Evolutionary conservation across 30 jellyfish, hydroid and myxozoan genomes (phyloP).

Genomic region (Aurelia aurita): DNA sequence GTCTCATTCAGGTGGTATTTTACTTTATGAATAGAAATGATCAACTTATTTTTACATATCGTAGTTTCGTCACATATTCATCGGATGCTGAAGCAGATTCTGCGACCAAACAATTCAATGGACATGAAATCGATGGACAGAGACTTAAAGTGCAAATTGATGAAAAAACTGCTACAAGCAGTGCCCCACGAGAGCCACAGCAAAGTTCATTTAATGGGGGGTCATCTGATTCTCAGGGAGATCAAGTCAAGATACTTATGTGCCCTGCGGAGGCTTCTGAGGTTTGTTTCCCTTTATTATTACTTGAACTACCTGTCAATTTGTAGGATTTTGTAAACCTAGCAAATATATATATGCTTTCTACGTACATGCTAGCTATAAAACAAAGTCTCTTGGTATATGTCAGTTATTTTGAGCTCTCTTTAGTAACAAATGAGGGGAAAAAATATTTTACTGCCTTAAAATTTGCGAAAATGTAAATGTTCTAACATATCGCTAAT

Average conservation of each 20-base stretch:
- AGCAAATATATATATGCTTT: too few species aligned
- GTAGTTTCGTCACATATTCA: conserved; percentile 44
- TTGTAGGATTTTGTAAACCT: too few species aligned
- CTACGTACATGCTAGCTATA: too few species aligned
- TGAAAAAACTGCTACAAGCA: not conserved
- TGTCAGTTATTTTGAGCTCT: too few species aligned
- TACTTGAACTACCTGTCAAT: too few species aligned
- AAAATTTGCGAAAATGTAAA: too few species aligned
- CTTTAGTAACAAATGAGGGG: too few species aligned
- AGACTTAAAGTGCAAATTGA: conserved; percentile 19
- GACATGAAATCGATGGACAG: conserved; percentile 40
- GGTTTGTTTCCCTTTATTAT: conserved; percentile 1
- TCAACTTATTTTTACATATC: not conserved
- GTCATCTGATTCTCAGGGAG: conserved; percentile 13
- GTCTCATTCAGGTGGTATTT: too few species aligned
- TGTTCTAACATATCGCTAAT: too few species aligned
- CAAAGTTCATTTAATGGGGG: not conserved
- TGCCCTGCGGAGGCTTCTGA: conserved; percentile 7
- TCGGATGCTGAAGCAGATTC: conserved; percentile 27
- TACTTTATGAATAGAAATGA: too few species aligned
- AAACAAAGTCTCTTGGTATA: too few species aligned
- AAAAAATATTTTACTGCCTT: too few species aligned
- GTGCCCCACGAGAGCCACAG: not conserved
- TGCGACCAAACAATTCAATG: conserved; percentile 30
- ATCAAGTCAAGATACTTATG: conserved; percentile 5